Percentiles rank a stretch among this genome's conserved stretches.
phyloP scores from a whole-genome alignment of 2,888 invertebrate genomes.

The Seira musarum region DNA sequence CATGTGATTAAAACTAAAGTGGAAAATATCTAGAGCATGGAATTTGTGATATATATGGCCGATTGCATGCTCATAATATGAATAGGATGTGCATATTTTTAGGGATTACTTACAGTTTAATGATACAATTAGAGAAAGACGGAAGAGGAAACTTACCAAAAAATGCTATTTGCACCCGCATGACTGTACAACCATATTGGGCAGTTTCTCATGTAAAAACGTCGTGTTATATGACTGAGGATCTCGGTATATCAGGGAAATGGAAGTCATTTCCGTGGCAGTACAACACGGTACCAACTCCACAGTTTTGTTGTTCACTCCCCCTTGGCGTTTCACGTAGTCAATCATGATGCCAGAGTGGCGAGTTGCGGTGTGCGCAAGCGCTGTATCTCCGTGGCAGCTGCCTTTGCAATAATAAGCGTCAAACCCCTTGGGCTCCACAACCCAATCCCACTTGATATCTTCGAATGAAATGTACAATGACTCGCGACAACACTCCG shows the following conservation, averaged over 20 bases:
- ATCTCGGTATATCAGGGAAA: conserved; percentile 86
- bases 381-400: conserved; percentile 82
- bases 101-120: too few relatives aligned
- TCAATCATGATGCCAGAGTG: conserved; percentile 82
- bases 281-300: conserved; percentile 88
- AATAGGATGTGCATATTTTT: too few relatives aligned
- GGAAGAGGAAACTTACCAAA: conserved; percentile 4
- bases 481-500: conserved; percentile 87
- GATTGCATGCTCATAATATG: too few relatives aligned
- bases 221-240: conserved; percentile 76
- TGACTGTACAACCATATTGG: conserved; percentile 93
- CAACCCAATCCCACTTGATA: conserved; percentile 92
- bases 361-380: conserved; percentile 78
- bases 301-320: conserved; percentile 70
- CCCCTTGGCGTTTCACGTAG: conserved; percentile 56
- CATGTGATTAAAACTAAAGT: too few relatives aligned
- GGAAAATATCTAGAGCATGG: too few relatives aligned
- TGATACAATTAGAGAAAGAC: not conserved
- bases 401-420: conserved; percentile 91
- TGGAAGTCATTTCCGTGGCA: conserved; percentile 85
- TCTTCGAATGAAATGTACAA: conserved; percentile 87
- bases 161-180: conserved; percentile 85
- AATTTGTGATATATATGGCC: too few relatives aligned
- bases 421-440: conserved; percentile 86
- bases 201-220: conserved; percentile 76